Percentiles rank a stretch among this genome's conserved stretches.
These are phyloP conservation scores for Seriola dumerili DNA, from an alignment of 2,113 vertebrate species.

Conservation along the genomic window DNA sequence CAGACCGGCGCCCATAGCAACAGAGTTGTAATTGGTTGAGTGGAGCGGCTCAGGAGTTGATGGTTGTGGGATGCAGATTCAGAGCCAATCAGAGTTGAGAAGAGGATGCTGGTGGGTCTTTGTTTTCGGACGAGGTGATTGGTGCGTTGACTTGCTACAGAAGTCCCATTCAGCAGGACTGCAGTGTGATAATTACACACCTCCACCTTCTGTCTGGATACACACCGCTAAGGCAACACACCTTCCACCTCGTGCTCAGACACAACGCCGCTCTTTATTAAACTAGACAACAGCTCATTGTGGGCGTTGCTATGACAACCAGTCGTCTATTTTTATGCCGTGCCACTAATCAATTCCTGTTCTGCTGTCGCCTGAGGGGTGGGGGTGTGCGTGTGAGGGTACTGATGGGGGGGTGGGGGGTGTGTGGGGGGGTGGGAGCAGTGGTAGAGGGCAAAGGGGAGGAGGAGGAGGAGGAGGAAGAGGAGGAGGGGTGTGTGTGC, in stretches of 20 bases:
- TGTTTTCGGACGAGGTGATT: constrained; percentile 44
- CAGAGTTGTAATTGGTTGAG: constrained; percentile 78
- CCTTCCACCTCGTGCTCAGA: constrained; percentile 69
- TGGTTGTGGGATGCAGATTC: constrained; percentile 60
- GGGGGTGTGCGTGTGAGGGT: constrained; percentile 59
- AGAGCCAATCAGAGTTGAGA: constrained; percentile 55
- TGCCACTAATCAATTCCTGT: constrained; percentile 88
- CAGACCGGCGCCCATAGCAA: constrained; percentile 81
- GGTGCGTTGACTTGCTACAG: not conserved
- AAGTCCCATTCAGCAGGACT: constrained; percentile 26
- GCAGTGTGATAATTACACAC: constrained; percentile 37
- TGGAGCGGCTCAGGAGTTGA: constrained; percentile 54
- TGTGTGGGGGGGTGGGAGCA: not conserved
- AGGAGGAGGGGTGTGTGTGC: constrained; percentile 62
- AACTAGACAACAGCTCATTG: constrained; percentile 88
- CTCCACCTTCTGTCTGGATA: constrained; percentile 21
- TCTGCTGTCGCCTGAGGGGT: constrained; percentile 85
- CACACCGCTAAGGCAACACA: constrained; percentile 42
- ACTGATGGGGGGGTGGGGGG: constrained; percentile 20
- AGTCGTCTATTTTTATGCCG: constrained; percentile 87
- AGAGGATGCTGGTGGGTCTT: constrained; percentile 42
- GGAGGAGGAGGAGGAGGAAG: constrained; percentile 24
- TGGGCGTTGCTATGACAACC: constrained; percentile 87
- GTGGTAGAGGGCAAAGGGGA: constrained; percentile 43
- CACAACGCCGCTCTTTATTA: constrained; percentile 83